Evolutionary conservation across 2,113 vertebrate species (phyloP).

Genomic region (Orientallactaga bullata): DNA sequence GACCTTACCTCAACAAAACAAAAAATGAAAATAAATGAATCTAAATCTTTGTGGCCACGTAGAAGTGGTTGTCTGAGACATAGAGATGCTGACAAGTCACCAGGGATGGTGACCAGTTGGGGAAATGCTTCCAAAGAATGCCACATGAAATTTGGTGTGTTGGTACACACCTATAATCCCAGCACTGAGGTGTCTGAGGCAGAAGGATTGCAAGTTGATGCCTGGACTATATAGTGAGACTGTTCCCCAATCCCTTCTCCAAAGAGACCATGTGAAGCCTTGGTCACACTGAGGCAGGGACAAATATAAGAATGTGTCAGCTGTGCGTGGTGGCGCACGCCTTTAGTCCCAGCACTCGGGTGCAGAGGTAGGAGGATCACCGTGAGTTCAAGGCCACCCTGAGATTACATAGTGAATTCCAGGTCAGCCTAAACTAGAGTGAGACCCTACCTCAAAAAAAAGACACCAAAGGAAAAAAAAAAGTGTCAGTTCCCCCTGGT

Average conservation of each 20-base stretch:
- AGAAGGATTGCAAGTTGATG: neutral
- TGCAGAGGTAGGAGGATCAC: no score
- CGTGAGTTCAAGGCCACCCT: no score
- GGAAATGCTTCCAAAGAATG: neutral
- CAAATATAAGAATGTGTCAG: neutral
- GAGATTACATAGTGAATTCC: no score
- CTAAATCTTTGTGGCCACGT: neutral
- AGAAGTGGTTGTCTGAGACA: neutral
- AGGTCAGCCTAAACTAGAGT: no score
- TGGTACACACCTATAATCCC: neutral
- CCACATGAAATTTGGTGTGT: neutral
- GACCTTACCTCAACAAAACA: no score
- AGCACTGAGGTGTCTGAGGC: neutral
- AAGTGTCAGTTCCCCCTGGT: neutral
- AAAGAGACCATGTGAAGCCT: neutral
- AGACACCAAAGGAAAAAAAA: no score
- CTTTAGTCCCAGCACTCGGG: no score
- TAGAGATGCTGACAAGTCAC: neutral
- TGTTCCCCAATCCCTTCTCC: no score
- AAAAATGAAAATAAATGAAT: no score
- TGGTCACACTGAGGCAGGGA: neutral
- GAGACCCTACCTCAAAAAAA: no score
- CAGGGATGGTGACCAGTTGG: neutral
- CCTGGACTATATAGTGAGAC: no score
- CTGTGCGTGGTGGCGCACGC: no score